These are phyloP conservation scores for Pangasianodon gigas DNA, from an alignment of 2,113 vertebrate species.

Conservation along the genomic window DNA sequence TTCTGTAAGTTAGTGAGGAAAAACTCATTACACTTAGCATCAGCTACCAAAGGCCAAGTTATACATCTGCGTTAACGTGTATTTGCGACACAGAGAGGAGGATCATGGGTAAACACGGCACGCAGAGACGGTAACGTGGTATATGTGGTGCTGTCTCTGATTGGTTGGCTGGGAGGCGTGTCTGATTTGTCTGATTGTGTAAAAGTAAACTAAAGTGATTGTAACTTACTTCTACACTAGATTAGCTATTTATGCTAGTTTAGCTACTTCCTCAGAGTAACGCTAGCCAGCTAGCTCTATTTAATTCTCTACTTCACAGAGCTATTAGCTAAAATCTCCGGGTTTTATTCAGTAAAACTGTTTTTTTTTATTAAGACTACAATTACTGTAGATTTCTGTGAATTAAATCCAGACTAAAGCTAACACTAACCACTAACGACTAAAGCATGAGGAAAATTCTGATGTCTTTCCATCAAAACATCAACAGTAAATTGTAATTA, in stretches of 20 bases:
- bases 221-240: not conserved
- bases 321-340: not conserved
- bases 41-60: no score
- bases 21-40: no score
- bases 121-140: not conserved
- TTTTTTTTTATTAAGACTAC: not conserved
- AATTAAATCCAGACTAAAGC: not conserved
- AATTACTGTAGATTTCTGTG: not conserved
- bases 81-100: not conserved
- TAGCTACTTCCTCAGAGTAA: no score
- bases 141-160: not conserved
- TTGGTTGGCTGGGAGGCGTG: not conserved
- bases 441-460: not conserved
- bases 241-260: not conserved
- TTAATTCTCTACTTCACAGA: no score
- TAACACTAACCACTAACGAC: not conserved
- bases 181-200: not conserved
- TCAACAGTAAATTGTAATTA: not conserved
- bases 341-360: not conserved
- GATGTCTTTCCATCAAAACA: not conserved
- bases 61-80: no score
- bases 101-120: not conserved
- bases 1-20: no score
- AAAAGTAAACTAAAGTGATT: not conserved
- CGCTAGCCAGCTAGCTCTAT: no score